Conservation (phyloP, 1,140 invertebrate species). For the Drosophila eugracilis region DNA sequence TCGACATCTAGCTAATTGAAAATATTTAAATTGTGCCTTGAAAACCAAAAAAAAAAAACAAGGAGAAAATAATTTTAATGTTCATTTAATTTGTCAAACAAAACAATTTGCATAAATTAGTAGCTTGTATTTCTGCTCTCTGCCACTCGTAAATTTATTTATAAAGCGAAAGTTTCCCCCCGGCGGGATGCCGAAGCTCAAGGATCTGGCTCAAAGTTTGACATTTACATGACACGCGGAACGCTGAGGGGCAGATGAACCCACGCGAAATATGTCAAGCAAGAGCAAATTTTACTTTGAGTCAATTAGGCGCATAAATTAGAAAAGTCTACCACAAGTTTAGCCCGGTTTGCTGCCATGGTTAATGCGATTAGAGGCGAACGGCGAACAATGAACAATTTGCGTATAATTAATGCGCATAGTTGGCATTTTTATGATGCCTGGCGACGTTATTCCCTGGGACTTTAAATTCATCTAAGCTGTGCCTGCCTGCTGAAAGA, state of each 20-base stretch:
- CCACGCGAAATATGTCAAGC: slow-evolving; percentile 35
- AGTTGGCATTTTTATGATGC: slow-evolving; percentile 52
- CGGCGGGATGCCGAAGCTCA: neutral
- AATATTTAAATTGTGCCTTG: slow-evolving; percentile 23
- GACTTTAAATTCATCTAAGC: slow-evolving; percentile 35
- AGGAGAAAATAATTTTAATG: slow-evolving; percentile 46
- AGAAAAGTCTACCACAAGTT: slow-evolving; percentile 54
- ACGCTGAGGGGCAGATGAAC: slow-evolving; percentile 32
- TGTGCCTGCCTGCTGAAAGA: neutral
- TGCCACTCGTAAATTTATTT: slow-evolving; percentile 50
- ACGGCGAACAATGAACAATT: slow-evolving; percentile 50
- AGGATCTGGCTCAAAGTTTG: slow-evolving; percentile 42
- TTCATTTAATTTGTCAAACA: slow-evolving; percentile 65
- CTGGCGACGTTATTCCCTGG: slow-evolving; percentile 24
- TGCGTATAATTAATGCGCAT: slow-evolving; percentile 61
- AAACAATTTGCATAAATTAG: slow-evolving; percentile 60
- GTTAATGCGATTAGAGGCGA: slow-evolving; percentile 51
- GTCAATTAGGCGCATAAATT: slow-evolving; percentile 73
- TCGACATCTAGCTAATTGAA: slow-evolving; percentile 32
- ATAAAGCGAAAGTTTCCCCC: slow-evolving; percentile 44
- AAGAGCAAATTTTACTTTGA: slow-evolving; percentile 47
- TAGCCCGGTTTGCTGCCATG: slow-evolving; percentile 29
- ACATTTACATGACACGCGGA: slow-evolving; percentile 45
- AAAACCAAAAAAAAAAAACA: too few relatives aligned
- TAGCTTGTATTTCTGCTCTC: slow-evolving; percentile 26